Evolutionary conservation across 2,113 vertebrate genomes (phyloP), one percentile per base, ranked within the genome.

Genomic region (Ochotona princeps): DNA sequence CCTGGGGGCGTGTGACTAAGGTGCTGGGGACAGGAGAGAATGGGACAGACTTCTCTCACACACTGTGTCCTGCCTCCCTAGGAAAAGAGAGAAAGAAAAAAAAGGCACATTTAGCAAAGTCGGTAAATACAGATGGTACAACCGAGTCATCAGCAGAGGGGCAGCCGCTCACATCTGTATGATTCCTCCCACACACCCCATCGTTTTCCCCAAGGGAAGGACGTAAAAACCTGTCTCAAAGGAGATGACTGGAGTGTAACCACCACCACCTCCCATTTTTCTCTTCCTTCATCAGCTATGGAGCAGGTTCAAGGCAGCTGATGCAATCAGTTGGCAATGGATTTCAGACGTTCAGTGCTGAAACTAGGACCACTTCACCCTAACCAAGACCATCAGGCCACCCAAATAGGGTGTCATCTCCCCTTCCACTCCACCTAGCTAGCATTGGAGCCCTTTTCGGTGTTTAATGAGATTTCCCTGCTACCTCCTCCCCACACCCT

Each of bases 11-110:
- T 98, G 89, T 99, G 99, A 97, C 98, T 99, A 96, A 99, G 99
- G 92, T 99, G 98, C 96, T 98, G 98, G 32, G 99, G 99, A 97
- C 99, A 99, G 32, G 99, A 99, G 0, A 99, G 99, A 94, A 99
- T 98, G 54, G 99, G 99, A 95, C 99, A 99, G 96, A 98, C 98
- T 98, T 99, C 98, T 97, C 95, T 98, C 97, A 98, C 96, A 92
- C 99, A 99, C 78, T 99, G 98, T 63, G 99, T 99, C 94, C 98
- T 98, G 72, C 99, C 99, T 97, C 98, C 99, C 99, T 99, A 81
- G 97, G 97, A 95, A 96, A 90, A 98, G 96, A 98, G 0, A 97
- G 92, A 57, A 38, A 85, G 95, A 95, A 91, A 89, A 97, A 94
- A 93, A 95, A 92, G 89, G 93, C 88, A 89, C 70, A 92, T 95